Percentiles rank a stretch among this genome's conserved stretches.
These are phyloP conservation scores for Enteromius afrohamiltoni DNA, from an alignment of 2,797 vertebrate species.

Conservation along the genomic window DNA sequence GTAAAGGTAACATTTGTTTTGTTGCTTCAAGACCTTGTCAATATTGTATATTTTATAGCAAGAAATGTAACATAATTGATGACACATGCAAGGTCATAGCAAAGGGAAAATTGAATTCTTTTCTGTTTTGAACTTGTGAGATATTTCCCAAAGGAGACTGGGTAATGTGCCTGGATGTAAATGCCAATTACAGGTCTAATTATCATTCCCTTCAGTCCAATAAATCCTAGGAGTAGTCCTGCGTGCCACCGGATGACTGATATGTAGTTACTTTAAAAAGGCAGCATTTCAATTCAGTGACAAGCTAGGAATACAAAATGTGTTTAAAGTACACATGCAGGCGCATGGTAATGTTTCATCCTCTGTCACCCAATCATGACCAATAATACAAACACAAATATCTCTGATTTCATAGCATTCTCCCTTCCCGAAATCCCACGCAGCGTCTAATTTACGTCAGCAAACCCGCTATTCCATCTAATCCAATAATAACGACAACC, in stretches of 20 bases:
- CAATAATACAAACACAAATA: slow-evolving; percentile 32
- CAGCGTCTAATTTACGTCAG: slow-evolving; percentile 51
- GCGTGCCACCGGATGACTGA: background rate
- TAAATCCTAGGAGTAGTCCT: slow-evolving; percentile 27
- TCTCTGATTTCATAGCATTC: slow-evolving; percentile 28
- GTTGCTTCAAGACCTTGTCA: background rate
- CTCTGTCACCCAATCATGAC: background rate
- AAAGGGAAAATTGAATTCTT: slow-evolving; percentile 31
- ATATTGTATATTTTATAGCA: slow-evolving; percentile 37
- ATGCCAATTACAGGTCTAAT: slow-evolving; percentile 46
- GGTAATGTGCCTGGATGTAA: slow-evolving; percentile 43
- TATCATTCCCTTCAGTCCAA: slow-evolving; percentile 43
- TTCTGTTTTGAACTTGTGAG: slow-evolving; percentile 28
- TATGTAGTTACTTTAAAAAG: slow-evolving; percentile 23
- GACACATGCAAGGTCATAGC: slow-evolving; percentile 45
- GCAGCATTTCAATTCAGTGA: slow-evolving; percentile 18
- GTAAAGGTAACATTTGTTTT: slow-evolving; percentile 36
- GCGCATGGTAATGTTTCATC: slow-evolving; percentile 9
- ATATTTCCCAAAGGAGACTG: slow-evolving; percentile 31
- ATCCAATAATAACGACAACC: slow-evolving; percentile 56
- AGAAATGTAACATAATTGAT: slow-evolving; percentile 14
- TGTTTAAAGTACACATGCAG: background rate
- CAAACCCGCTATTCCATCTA: slow-evolving; percentile 44
- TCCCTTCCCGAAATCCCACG: slow-evolving; percentile 2
- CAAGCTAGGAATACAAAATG: slow-evolving; percentile 4